A percentile compares a stretch with the other conserved stretches of the same genome.
These are phyloP conservation scores for Anastrepha obliqua DNA, from an alignment of 1,140 invertebrate genomes.

Conservation along the genomic window DNA sequence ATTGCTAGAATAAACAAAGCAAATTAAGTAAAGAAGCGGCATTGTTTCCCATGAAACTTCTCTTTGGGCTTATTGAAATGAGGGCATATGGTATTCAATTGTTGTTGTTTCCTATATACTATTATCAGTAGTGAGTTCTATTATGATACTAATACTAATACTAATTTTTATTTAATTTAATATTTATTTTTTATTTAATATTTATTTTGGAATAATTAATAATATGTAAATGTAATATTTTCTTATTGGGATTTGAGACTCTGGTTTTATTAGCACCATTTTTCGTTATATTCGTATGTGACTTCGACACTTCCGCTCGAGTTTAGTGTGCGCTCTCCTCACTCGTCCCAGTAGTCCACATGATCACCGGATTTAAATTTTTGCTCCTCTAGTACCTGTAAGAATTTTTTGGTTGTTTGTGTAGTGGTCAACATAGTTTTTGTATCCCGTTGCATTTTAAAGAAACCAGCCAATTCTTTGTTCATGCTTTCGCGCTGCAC, in stretches of 20 bases:
- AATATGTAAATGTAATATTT: neutral
- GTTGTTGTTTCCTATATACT: too few species aligned
- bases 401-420: slow-evolving; percentile 84
- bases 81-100: too few species aligned
- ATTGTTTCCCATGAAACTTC: too few species aligned
- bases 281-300: neutral
- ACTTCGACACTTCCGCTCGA: slow-evolving; percentile 1
- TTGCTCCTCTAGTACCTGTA: slow-evolving; percentile 82
- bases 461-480: slow-evolving; percentile 78
- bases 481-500: slow-evolving; percentile 79
- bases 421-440: slow-evolving; percentile 84
- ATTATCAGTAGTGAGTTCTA: too few species aligned
- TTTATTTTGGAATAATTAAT: neutral
- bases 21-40: too few species aligned
- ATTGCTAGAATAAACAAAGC: too few species aligned
- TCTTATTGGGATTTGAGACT: neutral
- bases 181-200: too few species aligned
- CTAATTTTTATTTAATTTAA: too few species aligned
- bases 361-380: slow-evolving; percentile 88
- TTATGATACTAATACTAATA: too few species aligned
- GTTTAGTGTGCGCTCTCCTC: neutral
- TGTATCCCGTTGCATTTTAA: slow-evolving; percentile 77
- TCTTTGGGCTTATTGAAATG: too few species aligned
- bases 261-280: neutral
- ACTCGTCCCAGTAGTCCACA: slow-evolving; percentile 89